Evolutionary conservation across 2,888 invertebrate genomes (phyloP).

Genomic region (Epinotia ramella): DNA sequence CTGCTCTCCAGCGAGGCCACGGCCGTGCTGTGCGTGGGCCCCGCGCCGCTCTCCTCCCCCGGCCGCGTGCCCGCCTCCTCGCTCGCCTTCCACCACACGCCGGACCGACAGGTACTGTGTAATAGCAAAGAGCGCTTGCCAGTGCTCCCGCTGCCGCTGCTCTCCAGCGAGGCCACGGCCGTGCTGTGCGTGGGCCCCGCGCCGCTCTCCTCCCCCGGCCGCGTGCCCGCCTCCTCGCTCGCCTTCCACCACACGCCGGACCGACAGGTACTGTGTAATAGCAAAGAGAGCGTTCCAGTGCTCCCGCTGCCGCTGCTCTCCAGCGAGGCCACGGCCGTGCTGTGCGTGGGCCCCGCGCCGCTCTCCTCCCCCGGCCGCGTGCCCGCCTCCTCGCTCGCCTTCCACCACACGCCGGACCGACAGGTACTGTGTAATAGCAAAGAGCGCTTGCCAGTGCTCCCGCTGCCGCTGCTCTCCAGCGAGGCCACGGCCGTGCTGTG

Average conservation of each 20-base stretch:
- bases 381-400: slow-evolving; percentile 83
- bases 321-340: slow-evolving; percentile 88
- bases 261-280: slow-evolving; percentile 35
- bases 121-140: slow-evolving; percentile 81
- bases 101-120: slow-evolving; percentile 50
- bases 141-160: slow-evolving; percentile 90
- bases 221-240: slow-evolving; percentile 83
- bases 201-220: slow-evolving; percentile 84
- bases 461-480: slow-evolving; percentile 90
- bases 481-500: slow-evolving; percentile 89
- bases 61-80: slow-evolving; percentile 84
- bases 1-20: slow-evolving; percentile 88
- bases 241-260: slow-evolving; percentile 68
- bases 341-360: slow-evolving; percentile 87
- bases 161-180: slow-evolving; percentile 88
- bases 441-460: slow-evolving; percentile 86
- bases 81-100: slow-evolving; percentile 69
- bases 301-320: slow-evolving; percentile 91
- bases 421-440: slow-evolving; percentile 38
- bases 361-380: slow-evolving; percentile 83
- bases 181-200: slow-evolving; percentile 88
- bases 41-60: slow-evolving; percentile 83
- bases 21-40: slow-evolving; percentile 88
- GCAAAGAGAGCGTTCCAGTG: slow-evolving; percentile 82
- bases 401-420: slow-evolving; percentile 60